Percentiles rank a stretch among this genome's conserved stretches.
Evolutionary conservation across 1,140 invertebrate species (phyloP).

Genomic region (Papilio polytes): DNA sequence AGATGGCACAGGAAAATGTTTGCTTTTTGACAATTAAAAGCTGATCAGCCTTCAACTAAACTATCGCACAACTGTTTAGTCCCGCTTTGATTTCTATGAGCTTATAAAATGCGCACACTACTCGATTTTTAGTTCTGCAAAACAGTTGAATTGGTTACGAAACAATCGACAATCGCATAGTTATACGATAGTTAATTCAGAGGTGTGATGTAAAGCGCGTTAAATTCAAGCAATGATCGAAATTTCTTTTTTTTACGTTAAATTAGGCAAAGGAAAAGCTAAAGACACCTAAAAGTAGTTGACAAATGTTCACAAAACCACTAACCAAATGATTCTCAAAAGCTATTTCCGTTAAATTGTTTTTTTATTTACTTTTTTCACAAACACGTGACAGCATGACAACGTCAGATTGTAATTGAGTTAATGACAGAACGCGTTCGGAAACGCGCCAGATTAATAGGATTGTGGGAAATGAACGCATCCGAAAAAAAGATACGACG

Average conservation of each 20-base stretch:
- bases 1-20: slow-evolving; percentile 33
- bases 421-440: slow-evolving; percentile 63
- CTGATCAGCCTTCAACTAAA: no score
- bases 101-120: no score
- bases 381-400: slow-evolving; percentile 61
- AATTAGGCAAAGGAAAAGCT: not conserved
- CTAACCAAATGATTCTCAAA: not conserved
- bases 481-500: slow-evolving; percentile 56
- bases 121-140: no score
- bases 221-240: no score
- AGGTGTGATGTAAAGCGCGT: no score
- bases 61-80: no score
- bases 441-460: slow-evolving; percentile 60
- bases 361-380: slow-evolving; percentile 38
- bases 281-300: not conserved
- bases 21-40: not conserved
- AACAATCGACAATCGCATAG: no score
- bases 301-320: not conserved
- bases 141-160: no score
- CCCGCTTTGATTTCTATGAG: no score
- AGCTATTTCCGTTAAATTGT: slow-evolving; percentile 48
- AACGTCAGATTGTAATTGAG: slow-evolving; percentile 63
- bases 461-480: slow-evolving; percentile 49
- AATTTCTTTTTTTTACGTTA: not conserved
- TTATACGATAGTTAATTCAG: no score